Conservation (phyloP, 2,888 invertebrate genomes). For the Drosophila falleni region DNA sequence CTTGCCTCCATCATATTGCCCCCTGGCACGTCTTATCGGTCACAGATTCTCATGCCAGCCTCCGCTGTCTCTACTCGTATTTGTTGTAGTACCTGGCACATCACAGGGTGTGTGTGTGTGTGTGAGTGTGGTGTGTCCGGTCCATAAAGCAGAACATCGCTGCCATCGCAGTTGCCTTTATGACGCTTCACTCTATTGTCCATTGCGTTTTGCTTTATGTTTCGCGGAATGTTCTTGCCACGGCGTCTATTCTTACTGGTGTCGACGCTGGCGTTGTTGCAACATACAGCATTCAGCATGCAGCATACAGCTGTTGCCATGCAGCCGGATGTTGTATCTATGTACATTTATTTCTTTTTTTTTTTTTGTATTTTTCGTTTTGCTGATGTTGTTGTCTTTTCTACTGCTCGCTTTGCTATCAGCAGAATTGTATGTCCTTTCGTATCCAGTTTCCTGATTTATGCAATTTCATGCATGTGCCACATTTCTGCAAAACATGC, state of each 20-base stretch:
- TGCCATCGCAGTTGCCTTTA: constrained; percentile 35
- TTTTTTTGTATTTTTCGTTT: constrained; percentile 3
- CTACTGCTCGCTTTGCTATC: constrained; percentile 42
- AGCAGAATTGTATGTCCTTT: constrained; percentile 49
- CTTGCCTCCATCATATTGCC: constrained; percentile 22
- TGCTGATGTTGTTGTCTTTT: constrained; percentile 14
- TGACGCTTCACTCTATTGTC: constrained; percentile 48
- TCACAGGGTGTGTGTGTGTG: constrained; percentile 18
- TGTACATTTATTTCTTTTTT: constrained; percentile 7
- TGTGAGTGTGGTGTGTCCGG: constrained; percentile 30
- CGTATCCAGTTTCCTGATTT: constrained; percentile 66
- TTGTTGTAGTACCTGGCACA: constrained; percentile 30
- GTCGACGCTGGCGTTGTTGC: constrained; percentile 6
- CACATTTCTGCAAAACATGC: constrained; percentile 55
- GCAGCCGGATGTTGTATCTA: constrained; percentile 36
- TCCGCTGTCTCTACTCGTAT: neutral
- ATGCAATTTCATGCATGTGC: constrained; percentile 70
- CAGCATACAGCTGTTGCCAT: constrained; percentile 39
- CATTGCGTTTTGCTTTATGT: constrained; percentile 37
- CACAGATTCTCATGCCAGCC: constrained; percentile 27
- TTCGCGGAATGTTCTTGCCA: constrained; percentile 32
- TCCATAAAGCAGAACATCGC: constrained; percentile 47
- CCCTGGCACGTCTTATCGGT: constrained; percentile 35
- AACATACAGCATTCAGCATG: constrained; percentile 11
- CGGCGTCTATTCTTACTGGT: constrained; percentile 16